Evolutionary conservation across 2,888 invertebrate genomes (phyloP).

Genomic region (Plutella xylostella): DNA sequence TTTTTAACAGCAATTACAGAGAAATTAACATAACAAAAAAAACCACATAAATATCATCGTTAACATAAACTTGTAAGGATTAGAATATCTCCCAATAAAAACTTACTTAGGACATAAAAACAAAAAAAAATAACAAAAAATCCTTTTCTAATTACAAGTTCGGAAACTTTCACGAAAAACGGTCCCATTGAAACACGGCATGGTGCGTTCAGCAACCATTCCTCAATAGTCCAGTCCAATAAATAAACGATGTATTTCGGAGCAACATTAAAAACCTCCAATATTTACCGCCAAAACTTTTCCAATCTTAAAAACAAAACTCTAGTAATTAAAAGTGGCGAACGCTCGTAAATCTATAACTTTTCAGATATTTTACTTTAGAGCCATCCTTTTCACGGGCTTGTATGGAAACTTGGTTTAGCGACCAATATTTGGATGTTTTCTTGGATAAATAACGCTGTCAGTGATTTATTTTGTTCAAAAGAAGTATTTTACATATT

Average conservation of each 20-base stretch:
- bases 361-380: slow-evolving; percentile 7
- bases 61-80: too few relatives aligned
- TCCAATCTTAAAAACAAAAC: slow-evolving; percentile 25
- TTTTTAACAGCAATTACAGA: too few relatives aligned
- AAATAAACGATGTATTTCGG: slow-evolving; percentile 2
- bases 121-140: too few relatives aligned
- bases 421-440: not conserved
- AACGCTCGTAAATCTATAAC: slow-evolving; percentile 11
- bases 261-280: slow-evolving; percentile 7
- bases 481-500: not conserved
- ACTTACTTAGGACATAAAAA: too few relatives aligned
- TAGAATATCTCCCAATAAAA: too few relatives aligned
- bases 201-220: not conserved
- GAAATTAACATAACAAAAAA: too few relatives aligned
- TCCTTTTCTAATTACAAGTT: too few relatives aligned
- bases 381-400: not conserved
- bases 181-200: too few relatives aligned
- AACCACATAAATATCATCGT: too few relatives aligned
- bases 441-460: not conserved
- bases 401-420: not conserved
- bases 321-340: slow-evolving; percentile 45
- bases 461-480: not conserved
- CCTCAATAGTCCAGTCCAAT: not conserved
- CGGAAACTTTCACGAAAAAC: too few relatives aligned
- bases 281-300: slow-evolving; percentile 18